Evolutionary conservation across 2,113 vertebrate species (phyloP).

Genomic region (Muscicapa adusta): DNA sequence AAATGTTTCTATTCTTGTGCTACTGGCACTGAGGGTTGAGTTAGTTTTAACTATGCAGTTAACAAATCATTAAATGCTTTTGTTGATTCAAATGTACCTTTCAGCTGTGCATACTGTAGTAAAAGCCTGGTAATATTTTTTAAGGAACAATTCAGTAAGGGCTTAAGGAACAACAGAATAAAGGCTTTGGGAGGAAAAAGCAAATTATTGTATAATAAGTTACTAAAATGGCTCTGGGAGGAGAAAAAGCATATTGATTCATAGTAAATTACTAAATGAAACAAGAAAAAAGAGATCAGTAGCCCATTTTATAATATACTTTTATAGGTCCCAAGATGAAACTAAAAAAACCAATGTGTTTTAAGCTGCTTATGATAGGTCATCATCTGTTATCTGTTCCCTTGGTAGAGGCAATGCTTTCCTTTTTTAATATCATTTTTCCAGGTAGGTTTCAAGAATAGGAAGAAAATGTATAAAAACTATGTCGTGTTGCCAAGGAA

Average conservation of each 20-base stretch:
- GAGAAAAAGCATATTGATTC: background rate
- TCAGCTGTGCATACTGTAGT: background rate
- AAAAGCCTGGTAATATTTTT: background rate
- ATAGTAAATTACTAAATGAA: background rate
- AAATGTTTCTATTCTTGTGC: background rate
- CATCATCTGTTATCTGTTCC: background rate
- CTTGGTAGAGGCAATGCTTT: background rate
- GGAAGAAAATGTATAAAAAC: background rate
- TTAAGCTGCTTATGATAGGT: background rate
- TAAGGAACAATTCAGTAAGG: background rate
- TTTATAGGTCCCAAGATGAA: background rate
- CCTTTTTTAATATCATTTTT: background rate
- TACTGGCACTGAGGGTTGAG: background rate
- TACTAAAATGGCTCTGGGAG: background rate
- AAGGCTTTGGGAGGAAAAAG: background rate
- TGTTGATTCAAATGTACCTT: background rate
- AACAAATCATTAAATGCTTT: background rate
- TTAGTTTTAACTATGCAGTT: background rate
- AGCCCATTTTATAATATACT: background rate
- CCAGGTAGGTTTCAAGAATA: background rate
- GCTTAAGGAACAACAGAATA: background rate
- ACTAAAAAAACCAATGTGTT: accelerated
- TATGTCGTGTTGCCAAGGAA: background rate
- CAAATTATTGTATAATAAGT: background rate
- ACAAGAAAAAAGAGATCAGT: background rate